phyloP scores from a whole-genome alignment of 2,888 invertebrate genomes.

The Drosophila infuscata region DNA sequence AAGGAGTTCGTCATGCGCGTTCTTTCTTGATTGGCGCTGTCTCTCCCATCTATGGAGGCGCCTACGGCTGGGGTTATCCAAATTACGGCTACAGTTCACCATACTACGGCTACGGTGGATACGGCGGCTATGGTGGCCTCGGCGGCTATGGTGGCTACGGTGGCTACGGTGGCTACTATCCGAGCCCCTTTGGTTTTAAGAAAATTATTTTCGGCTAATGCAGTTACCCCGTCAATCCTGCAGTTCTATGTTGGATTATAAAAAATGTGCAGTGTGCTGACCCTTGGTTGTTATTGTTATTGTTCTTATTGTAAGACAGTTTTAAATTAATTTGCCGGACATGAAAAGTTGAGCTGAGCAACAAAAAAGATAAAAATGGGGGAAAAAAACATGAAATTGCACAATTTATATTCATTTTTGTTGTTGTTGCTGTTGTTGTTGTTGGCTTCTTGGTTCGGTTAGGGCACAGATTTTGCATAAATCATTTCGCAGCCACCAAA shows the following conservation, averaged over 20 bases:
- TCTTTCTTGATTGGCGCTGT: constrained; percentile 51
- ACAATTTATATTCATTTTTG: constrained; percentile 79
- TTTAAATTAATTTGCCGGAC: constrained; percentile 79
- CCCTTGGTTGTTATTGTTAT: constrained; percentile 37
- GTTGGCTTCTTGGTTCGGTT: constrained; percentile 51
- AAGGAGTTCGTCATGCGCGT: constrained; percentile 45
- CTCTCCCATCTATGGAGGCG: constrained; percentile 47
- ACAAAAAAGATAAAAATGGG: constrained; percentile 18
- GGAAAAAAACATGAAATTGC: constrained; percentile 72
- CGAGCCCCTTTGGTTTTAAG: constrained; percentile 61
- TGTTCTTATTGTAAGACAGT: constrained; percentile 66
- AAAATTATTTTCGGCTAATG: constrained; percentile 64
- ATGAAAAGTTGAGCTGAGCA: constrained; percentile 63
- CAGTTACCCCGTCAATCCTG: neutral
- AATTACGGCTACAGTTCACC: constrained; percentile 32
- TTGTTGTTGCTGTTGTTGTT: constrained; percentile 37
- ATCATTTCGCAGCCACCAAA: constrained; percentile 78
- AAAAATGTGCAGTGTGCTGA: constrained; percentile 62
- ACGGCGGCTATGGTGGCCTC: constrained; percentile 41
- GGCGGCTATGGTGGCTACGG: neutral
- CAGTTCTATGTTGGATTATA: constrained; percentile 72
- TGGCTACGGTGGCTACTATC: constrained; percentile 58
- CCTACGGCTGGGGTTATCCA: constrained; percentile 54
- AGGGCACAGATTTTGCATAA: constrained; percentile 79
- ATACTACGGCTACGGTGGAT: constrained; percentile 46